Conservation (phyloP, 2,113 vertebrate species). For the Pipa parva region DNA sequence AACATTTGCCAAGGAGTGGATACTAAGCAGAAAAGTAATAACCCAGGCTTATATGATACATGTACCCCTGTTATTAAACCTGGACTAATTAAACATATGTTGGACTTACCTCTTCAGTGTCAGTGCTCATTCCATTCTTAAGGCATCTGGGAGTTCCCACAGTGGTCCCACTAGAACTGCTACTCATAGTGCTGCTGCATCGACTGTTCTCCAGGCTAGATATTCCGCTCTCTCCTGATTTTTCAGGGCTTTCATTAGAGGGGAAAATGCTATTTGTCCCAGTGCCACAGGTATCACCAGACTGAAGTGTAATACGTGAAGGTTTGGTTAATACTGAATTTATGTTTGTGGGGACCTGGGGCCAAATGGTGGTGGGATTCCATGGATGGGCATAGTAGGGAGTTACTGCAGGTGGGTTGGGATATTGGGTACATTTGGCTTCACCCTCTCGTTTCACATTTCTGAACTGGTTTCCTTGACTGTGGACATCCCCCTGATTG, state of each 20-base stretch:
- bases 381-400: constrained; percentile 5
- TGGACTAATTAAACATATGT: background rate
- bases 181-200: constrained; percentile 59
- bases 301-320: constrained; percentile 1
- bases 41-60: too few relatives aligned
- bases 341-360: background rate
- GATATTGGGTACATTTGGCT: constrained; percentile 46
- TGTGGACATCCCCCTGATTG: constrained; percentile 53
- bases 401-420: constrained; percentile 26
- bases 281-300: constrained; percentile 31
- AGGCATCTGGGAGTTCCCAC: constrained; percentile 56
- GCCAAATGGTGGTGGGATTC: background rate
- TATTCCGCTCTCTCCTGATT: constrained; percentile 31
- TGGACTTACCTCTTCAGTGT: constrained; percentile 73
- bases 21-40: too few relatives aligned
- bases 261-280: constrained; percentile 27
- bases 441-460: constrained; percentile 62
- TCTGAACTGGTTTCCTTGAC: constrained; percentile 48
- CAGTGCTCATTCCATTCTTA: constrained; percentile 55
- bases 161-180: constrained; percentile 41
- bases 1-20: too few relatives aligned
- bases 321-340: background rate
- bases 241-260: background rate
- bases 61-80: background rate
- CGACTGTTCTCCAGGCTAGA: constrained; percentile 38